Evolutionary conservation across 2,113 vertebrate genomes (phyloP), one percentile per base, ranked within the genome.

Genomic region (Cheilinus undulatus): DNA sequence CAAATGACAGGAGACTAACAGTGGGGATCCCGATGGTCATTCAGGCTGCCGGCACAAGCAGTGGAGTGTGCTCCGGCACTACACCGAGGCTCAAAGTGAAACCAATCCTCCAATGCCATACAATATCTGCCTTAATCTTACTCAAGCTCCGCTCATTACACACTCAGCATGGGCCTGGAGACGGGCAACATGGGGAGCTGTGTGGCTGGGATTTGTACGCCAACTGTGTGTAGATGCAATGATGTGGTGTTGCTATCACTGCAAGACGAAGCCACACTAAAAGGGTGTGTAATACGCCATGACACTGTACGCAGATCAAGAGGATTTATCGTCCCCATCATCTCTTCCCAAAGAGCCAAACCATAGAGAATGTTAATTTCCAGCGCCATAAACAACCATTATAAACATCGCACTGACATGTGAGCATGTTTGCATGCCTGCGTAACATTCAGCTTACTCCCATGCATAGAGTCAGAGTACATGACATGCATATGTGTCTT

Each of bases 41-140:
- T 72, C 79, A 78, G 75, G 46, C 64, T 43, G 67, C 68, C 60
- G 48, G 66, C 52, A 63, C 78, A 80, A 76, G 82, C 61, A 67
- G 64, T 75, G 85, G 70, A 69, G 81, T 65, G 76, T 30, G 20
- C 60, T 75, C 59, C 9, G 7, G 40, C 80, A 60, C 73, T 70
- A 76, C 73, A 82, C 68, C 20, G 34, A 53, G 67, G 69, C 80
- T 80, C 75, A 58, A 64, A 84, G 68, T 67, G 63, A 84, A 85
- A 86, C 71, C 81, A 49, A 84, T 86, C 73, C 78, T 82, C 83
- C 72, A 61, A 52, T 26, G 62, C 69, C 49, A 69, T 52, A 78
- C 75, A 78, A 84, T 86, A 89, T 89, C 85, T 82, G 66, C 70
- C 82, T 78, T 90, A 91, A 91, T 89, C 89, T 88, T 45, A 82